Conservation (phyloP, 2,797 vertebrate genomes). For the Phaenicophaeus curvirostris region DNA sequence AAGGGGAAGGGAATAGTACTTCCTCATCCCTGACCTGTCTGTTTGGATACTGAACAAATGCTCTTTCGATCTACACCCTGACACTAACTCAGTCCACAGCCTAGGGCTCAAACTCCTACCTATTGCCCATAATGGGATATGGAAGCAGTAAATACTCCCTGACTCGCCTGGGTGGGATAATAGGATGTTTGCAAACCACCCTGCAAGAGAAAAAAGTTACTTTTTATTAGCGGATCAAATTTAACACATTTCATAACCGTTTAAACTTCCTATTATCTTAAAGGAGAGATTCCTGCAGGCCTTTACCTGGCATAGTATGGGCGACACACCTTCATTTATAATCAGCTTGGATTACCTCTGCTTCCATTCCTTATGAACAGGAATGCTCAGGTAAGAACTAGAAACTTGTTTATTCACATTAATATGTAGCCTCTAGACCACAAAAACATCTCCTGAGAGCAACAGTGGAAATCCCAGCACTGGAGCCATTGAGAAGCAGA, state of each 20-base stretch:
- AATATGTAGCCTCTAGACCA: neutral
- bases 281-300: neutral
- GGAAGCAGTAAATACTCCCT: neutral
- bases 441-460: neutral
- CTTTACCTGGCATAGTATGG: neutral
- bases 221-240: neutral
- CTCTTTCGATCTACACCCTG: neutral
- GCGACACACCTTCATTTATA: neutral
- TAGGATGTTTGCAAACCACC: neutral
- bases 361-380: neutral
- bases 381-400: neutral
- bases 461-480: neutral
- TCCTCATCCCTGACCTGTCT: neutral
- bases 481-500: neutral
- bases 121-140: neutral
- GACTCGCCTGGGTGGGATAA: neutral
- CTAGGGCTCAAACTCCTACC: neutral
- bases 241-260: neutral
- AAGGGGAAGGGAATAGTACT: neutral
- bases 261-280: neutral
- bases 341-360: neutral
- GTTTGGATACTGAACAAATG: neutral
- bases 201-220: neutral
- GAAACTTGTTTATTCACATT: neutral
- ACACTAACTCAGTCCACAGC: neutral